phyloP scores from a whole-genome alignment of 2,888 invertebrate species.

The Chorisops tibialis region DNA sequence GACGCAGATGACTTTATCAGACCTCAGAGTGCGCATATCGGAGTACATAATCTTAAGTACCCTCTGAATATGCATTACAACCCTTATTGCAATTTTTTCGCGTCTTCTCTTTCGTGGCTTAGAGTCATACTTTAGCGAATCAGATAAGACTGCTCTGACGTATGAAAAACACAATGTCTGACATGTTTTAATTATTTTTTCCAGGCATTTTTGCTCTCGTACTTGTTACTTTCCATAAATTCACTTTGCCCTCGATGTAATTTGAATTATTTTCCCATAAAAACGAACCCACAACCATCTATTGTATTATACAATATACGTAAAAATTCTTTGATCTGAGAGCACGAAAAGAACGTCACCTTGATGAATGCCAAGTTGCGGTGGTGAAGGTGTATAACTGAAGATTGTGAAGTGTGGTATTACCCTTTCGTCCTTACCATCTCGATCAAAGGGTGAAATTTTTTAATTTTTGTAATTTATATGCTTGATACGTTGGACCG shows the following conservation, averaged over 20 bases:
- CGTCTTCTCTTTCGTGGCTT: background rate
- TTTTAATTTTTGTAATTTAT: constrained; percentile 32
- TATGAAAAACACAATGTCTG: constrained; percentile 33
- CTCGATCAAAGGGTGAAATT: background rate
- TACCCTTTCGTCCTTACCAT: background rate
- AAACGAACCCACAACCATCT: background rate
- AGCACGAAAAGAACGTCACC: no score
- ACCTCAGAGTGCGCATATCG: constrained; percentile 1
- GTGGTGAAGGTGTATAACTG: constrained; percentile 5
- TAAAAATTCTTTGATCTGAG: no score
- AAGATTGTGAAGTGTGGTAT: no score
- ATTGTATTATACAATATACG: no score
- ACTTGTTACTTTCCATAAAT: constrained; percentile 15
- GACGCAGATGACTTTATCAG: constrained; percentile 21
- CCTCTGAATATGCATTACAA: constrained; percentile 14
- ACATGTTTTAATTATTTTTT: constrained; percentile 34
- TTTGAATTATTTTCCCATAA: constrained; percentile 32
- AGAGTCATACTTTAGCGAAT: constrained; percentile 11
- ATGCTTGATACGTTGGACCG: constrained; percentile 26
- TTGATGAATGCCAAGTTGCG: background rate
- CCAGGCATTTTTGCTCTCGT: constrained; percentile 24
- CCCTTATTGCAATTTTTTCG: constrained; percentile 7
- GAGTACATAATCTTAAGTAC: constrained; percentile 11
- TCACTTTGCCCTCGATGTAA: background rate
- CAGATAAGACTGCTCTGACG: constrained; percentile 30